Base-by-base conservation (phyloP, 2,888 invertebrate genomes). In the Rhopalosiphum nymphaeae region DNA sequence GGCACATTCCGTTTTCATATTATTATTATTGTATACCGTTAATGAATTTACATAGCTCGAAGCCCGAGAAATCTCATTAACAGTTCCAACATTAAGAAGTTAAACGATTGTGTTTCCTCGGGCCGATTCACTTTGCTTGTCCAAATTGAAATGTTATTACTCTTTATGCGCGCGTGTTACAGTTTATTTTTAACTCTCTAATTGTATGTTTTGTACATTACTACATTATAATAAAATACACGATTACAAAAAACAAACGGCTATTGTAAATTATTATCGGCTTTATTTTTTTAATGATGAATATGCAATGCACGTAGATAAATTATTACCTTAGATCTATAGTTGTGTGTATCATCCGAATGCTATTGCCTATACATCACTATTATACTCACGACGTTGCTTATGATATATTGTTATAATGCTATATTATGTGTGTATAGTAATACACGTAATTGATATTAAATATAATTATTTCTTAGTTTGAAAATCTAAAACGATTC, bases 111-210 rank as follows among this genome's bases (percentile, higher is more conserved):
- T 87, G 61, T 92, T 92, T 87, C 87, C 92, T 87, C 67, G 49
- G 87, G 92, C 67, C 87, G 87, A 36, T 67, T 36, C 86, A 61
- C 61, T 92, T 42, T 49, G 42, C 92, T 67, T 46, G 92, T 92
- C 87, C 67, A 92, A 92, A 92, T 92, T 88, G 92, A 92, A 92
- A 92, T 88, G 92, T 92, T 92, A 92, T 92, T 92, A 67, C 92
- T 92, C 49, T 92, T 92, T 88, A 92, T 92, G 36, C 16, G 67
- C 87, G 36, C 21, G 87, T 53, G 61, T 86, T 92, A 42, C 88
- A 57, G 87, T 92, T 67, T 44, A 61, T 92, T 85, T 91, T 87
- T 26, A 57, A 49, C 88, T 46, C 7, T 61, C 36, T 44, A n/a
- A 57, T 57, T 53, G 91, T 91, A 53, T 49, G 53, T 86, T 86